phyloP scores from a whole-genome alignment of 2,888 invertebrate species.

The Drosophila neotestacea region DNA sequence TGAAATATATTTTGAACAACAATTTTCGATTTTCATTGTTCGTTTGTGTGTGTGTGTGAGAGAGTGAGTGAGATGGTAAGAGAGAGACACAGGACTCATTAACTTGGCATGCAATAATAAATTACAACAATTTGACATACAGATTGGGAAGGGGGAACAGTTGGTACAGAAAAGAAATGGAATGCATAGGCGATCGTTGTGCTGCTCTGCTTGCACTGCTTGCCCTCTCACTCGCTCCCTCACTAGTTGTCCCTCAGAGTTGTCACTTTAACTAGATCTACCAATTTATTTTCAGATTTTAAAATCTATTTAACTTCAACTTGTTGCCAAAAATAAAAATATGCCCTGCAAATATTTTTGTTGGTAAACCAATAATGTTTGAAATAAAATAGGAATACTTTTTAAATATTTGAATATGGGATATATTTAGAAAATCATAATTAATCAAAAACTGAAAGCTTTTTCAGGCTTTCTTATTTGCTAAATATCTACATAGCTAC shows the following conservation, averaged over 20 bases:
- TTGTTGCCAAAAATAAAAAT: too few species aligned
- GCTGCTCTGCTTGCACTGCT: slow-evolving; percentile 26
- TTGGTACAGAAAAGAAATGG: slow-evolving; percentile 20
- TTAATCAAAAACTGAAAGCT: too few species aligned
- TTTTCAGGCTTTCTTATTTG: too few species aligned
- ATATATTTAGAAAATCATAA: too few species aligned
- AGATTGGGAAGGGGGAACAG: slow-evolving; percentile 9
- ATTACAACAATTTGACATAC: slow-evolving; percentile 74
- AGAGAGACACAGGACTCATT: slow-evolving; percentile 58
- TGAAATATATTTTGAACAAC: slow-evolving; percentile 40
- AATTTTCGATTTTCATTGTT: slow-evolving; percentile 44
- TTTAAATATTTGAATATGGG: too few species aligned
- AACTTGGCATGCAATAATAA: slow-evolving; percentile 78
- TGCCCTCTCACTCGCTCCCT: slow-evolving; percentile 10
- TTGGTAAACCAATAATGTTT: too few species aligned
- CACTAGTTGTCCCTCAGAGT: neutral
- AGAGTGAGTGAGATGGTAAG: neutral
- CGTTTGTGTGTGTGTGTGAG: slow-evolving; percentile 4
- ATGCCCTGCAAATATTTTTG: too few species aligned
- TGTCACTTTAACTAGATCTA: too few species aligned
- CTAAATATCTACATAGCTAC: too few species aligned
- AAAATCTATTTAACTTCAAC: too few species aligned
- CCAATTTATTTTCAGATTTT: too few species aligned
- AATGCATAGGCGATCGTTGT: slow-evolving; percentile 14
- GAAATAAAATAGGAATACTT: too few species aligned